These are phyloP conservation scores for Semaprochilodus insignis DNA, from an alignment of 2,797 vertebrate genomes.

Conservation along the genomic window DNA sequence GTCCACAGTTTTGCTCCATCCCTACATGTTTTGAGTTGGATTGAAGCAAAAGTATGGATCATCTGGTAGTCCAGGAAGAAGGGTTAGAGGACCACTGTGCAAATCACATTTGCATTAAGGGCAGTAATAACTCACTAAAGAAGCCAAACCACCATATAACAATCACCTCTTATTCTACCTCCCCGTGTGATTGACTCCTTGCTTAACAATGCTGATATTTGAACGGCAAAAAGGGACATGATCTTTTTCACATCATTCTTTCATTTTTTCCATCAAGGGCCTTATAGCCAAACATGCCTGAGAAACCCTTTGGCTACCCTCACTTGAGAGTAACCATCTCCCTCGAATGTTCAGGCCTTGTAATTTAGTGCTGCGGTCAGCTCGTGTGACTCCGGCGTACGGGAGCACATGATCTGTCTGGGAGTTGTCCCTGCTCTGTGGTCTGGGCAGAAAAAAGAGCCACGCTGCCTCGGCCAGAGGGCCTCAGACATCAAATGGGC, in stretches of 20 bases:
- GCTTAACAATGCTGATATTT: background rate
- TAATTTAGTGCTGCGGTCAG: constrained; percentile 79
- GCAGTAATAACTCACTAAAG: background rate
- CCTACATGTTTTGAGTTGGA: too few relatives aligned
- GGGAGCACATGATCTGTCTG: constrained; percentile 75
- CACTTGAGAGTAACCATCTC: constrained; percentile 52
- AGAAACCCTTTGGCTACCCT: constrained; percentile 44
- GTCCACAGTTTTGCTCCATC: too few relatives aligned
- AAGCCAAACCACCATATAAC: background rate
- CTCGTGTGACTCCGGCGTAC: constrained; percentile 71
- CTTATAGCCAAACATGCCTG: background rate
- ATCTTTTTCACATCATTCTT: background rate
- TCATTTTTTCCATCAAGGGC: background rate
- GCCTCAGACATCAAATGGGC: constrained; percentile 64
- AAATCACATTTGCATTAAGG: too few relatives aligned
- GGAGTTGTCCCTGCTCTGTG: constrained; percentile 76
- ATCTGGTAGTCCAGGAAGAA: too few relatives aligned
- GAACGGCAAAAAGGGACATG: background rate
- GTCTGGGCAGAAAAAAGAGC: constrained; percentile 57
- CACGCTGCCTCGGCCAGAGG: constrained; percentile 62
- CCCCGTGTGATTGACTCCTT: background rate
- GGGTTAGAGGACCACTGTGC: too few relatives aligned
- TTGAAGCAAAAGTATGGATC: too few relatives aligned
- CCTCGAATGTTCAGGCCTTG: constrained; percentile 71
- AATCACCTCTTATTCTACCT: background rate